A percentile compares a stretch with the other conserved stretches of the same genome.
Evolutionary conservation across 2,113 vertebrate species (phyloP).

Genomic region (Crotalus helleri): DNA sequence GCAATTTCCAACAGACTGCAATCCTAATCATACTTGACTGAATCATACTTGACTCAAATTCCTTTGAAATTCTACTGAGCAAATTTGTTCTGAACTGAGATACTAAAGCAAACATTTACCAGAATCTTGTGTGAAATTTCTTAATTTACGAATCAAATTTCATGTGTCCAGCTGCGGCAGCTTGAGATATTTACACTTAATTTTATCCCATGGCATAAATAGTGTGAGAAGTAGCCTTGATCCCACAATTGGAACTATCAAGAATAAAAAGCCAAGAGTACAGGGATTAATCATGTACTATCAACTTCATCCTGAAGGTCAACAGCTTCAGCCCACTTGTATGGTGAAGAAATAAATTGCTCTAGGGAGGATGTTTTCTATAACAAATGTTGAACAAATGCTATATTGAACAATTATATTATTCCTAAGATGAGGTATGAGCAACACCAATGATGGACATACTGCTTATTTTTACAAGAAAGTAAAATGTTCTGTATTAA

Average conservation of each 20-base stretch:
- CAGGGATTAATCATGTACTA: neutral
- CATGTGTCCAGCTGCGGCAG: neutral
- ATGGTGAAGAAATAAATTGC: neutral
- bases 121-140: neutral
- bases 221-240: neutral
- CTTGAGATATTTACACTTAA: neutral
- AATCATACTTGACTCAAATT: neutral
- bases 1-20: neutral
- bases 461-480: neutral
- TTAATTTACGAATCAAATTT: neutral
- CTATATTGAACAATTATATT: neutral
- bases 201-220: neutral
- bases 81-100: neutral
- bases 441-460: neutral
- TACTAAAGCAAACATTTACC: neutral
- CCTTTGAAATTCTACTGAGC: neutral
- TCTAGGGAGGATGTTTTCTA: neutral
- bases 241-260: neutral
- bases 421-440: neutral
- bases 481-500: neutral
- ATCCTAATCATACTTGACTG: slow-evolving; percentile 14
- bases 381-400: neutral
- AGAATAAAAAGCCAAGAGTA: neutral
- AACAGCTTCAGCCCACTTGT: neutral
- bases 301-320: neutral